Evolutionary conservation across 2,113 vertebrate species (phyloP).

Genomic region (Thunnus thynnus): DNA sequence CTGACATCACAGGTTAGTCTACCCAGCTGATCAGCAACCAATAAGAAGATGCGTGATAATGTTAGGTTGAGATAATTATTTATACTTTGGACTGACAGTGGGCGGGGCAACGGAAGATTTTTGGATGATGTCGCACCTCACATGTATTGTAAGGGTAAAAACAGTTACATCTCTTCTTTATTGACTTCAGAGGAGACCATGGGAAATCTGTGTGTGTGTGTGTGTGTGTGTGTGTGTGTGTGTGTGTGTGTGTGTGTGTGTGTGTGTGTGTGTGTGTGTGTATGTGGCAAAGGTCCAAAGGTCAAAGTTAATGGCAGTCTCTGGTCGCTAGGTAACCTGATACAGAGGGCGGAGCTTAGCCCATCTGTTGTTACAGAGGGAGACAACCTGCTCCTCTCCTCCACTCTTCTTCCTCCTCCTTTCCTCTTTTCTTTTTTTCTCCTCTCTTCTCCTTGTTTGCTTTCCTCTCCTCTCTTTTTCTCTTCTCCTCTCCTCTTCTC

Average conservation of each 20-base stretch:
- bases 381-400: conserved; percentile 54
- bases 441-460: background rate
- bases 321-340: conserved; percentile 83
- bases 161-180: conserved; percentile 5
- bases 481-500: background rate
- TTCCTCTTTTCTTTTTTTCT: background rate
- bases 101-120: background rate
- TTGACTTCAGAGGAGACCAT: conserved; percentile 2
- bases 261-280: too few relatives aligned
- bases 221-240: conserved; percentile 14
- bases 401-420: background rate
- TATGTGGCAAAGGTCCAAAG: conserved; percentile 59
- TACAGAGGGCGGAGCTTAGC: conserved; percentile 75
- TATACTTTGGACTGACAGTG: background rate
- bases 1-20: conserved; percentile 92
- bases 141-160: background rate
- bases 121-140: background rate
- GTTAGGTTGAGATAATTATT: background rate
- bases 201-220: conserved; percentile 9
- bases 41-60: too few relatives aligned
- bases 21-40: background rate
- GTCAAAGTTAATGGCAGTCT: conserved; percentile 80
- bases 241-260: conserved; percentile 18
- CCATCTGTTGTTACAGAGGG: conserved; percentile 84
- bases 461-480: background rate